Percentiles rank a stretch among this genome's conserved stretches.
phyloP scores from a whole-genome alignment of 2,888 invertebrate genomes.

The Epistrophella euchroma region DNA sequence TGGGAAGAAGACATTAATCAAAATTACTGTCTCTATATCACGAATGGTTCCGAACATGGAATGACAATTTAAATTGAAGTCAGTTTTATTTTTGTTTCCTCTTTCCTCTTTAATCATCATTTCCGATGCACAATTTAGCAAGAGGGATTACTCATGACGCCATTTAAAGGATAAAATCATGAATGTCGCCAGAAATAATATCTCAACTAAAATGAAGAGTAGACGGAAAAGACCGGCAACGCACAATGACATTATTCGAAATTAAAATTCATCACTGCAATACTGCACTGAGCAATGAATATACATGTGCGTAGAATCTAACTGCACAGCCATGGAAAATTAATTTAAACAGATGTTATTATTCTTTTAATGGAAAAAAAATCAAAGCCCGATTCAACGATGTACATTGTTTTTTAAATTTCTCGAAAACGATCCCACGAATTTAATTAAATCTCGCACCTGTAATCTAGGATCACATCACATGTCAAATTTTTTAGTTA shows the following conservation, averaged over 20 bases:
- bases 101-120: conserved; percentile 46
- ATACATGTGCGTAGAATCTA: no score
- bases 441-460: no score
- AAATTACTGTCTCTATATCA: conserved; percentile 57
- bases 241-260: neutral
- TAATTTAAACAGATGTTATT: no score
- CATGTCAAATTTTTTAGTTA: no score
- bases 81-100: conserved; percentile 4
- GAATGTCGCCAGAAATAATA: neutral
- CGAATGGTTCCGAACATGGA: conserved; percentile 35
- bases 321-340: no score
- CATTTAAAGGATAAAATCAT: neutral
- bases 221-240: neutral
- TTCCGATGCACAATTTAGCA: conserved; percentile 69
- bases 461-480: no score
- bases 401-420: no score
- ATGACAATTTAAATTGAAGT: conserved; percentile 51
- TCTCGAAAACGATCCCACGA: no score
- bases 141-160: conserved; percentile 59
- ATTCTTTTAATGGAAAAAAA: no score
- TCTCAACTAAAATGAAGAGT: neutral
- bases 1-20: conserved; percentile 70
- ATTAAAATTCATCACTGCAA: no score
- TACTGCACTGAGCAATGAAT: no score
- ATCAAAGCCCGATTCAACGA: no score